Evolutionary conservation across 1,140 invertebrate genomes (phyloP).

Genomic region (Brachionus calyciflorus): DNA sequence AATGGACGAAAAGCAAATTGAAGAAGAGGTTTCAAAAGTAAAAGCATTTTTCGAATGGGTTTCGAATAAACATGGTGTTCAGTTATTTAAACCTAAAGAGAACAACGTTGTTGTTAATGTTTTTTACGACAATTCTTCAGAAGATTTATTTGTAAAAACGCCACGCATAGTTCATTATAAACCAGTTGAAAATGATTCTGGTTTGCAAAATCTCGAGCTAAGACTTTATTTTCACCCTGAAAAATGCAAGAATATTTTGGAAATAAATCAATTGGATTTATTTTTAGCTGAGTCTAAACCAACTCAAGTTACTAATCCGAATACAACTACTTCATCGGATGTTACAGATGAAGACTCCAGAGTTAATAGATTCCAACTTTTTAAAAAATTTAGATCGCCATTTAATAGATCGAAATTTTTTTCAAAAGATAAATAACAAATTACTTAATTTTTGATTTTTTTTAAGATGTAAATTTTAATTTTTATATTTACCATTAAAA

Average conservation of each 20-base stretch:
- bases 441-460: no score
- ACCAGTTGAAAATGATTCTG: neutral
- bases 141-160: neutral
- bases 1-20: neutral
- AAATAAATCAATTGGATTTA: slow-evolving; percentile 15
- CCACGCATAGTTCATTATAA: neutral
- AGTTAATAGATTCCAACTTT: no score
- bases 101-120: slow-evolving; percentile 4
- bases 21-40: neutral
- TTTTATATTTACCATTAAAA: no score
- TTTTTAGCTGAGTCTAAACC: neutral
- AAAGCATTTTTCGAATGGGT: neutral
- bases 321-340: neutral
- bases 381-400: no score
- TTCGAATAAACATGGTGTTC: neutral
- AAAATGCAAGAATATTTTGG: slow-evolving; percentile 13
- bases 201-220: neutral
- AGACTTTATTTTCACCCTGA: neutral
- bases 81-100: neutral
- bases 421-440: no score
- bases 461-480: no score
- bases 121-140: neutral
- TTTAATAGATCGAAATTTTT: no score
- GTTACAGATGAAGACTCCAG: neutral
- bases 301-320: neutral